Conservation (phyloP, 2,113 vertebrate genomes). For the Melozone crissalis region DNA sequence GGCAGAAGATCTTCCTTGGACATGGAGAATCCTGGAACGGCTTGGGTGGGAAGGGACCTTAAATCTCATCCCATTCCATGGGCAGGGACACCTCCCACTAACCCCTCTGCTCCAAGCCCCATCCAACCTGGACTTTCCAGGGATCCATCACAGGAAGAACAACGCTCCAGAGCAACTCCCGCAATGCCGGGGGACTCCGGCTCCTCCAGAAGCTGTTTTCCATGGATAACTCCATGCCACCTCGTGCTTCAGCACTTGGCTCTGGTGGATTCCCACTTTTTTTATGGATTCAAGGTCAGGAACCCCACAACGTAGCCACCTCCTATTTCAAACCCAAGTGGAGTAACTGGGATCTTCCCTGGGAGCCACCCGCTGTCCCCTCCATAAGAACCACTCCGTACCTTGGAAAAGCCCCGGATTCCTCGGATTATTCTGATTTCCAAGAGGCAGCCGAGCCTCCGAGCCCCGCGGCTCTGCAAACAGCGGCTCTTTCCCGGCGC, state of each 20-base stretch:
- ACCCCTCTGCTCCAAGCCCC: background rate
- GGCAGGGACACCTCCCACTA: background rate
- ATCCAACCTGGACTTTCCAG: background rate
- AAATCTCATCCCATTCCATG: background rate
- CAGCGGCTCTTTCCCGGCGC: slow-evolving; percentile 83
- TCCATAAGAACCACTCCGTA: background rate
- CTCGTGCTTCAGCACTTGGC: background rate
- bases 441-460: slow-evolving; percentile 70
- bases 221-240: accelerated
- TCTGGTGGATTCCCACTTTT: background rate
- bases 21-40: background rate
- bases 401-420: background rate
- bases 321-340: accelerated
- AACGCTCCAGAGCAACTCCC: accelerated
- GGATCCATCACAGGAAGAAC: background rate
- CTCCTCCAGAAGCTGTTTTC: background rate
- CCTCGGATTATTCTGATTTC: background rate
- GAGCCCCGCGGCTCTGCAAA: slow-evolving; percentile 84
- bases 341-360: accelerated
- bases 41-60: background rate
- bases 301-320: accelerated
- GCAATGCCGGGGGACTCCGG: accelerated
- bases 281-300: background rate
- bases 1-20: background rate
- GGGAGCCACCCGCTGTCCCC: accelerated